Conservation (phyloP, 2,888 invertebrate species). For the Protonemura montana region DNA sequence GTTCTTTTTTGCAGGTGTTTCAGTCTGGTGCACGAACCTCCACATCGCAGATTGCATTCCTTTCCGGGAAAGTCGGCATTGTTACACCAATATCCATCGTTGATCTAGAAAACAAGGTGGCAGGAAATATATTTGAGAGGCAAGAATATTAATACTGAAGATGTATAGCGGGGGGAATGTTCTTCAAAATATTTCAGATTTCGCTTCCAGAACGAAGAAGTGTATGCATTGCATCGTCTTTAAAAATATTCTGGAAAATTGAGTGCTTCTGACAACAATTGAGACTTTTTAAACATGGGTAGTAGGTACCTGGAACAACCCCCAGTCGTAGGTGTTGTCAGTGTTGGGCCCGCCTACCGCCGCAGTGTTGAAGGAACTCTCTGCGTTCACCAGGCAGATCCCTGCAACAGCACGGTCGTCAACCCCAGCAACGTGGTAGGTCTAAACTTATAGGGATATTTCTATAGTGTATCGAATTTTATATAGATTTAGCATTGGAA, state of each 20-base stretch:
- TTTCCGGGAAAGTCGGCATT: conserved; percentile 15
- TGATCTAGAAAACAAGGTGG: not conserved
- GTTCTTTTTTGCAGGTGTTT: not conserved
- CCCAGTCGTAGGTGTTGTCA: conserved; percentile 14
- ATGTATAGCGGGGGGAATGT: no score
- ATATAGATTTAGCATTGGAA: no score
- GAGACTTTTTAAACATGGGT: no score
- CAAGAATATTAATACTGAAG: no score
- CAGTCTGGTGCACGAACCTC: not conserved
- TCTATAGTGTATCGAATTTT: no score
- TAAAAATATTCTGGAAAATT: no score
- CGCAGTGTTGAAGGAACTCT: not conserved
- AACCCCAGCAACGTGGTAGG: no score
- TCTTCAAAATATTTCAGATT: no score
- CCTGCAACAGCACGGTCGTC: not conserved
- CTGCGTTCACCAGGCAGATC: conserved; percentile 4
- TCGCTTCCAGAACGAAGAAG: no score
- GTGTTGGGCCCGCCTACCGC: not conserved
- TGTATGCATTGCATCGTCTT: no score
- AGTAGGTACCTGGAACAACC: not conserved
- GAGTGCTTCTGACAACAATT: no score
- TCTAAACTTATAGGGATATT: no score
- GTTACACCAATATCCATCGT: not conserved
- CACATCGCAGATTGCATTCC: conserved; percentile 13
- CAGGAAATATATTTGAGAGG: not conserved